These are phyloP conservation scores for Chelon auratus DNA, from an alignment of 2,797 vertebrate species.

Conservation along the genomic window DNA sequence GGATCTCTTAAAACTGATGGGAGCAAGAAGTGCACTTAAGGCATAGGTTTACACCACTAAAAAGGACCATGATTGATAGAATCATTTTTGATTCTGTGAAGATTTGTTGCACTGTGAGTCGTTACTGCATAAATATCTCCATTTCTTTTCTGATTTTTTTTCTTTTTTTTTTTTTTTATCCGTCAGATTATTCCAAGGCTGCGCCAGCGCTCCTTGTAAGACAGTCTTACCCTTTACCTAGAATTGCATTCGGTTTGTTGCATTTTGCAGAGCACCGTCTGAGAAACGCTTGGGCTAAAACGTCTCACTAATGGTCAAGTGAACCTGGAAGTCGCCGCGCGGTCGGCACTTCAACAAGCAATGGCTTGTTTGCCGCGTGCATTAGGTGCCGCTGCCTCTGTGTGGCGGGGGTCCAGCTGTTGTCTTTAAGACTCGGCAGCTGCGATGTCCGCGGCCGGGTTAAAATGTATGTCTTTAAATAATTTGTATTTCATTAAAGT, in stretches of 20 bases:
- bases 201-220: neutral
- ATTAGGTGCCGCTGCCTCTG: neutral
- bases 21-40: conserved; percentile 33
- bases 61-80: neutral
- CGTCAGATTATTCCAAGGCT: neutral
- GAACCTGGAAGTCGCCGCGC: conserved; percentile 14
- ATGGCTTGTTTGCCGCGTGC: conserved; percentile 8
- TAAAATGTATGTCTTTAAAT: conserved; percentile 70
- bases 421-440: conserved; percentile 45
- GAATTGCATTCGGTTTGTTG: conserved; percentile 20
- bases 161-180: neutral
- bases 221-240: neutral
- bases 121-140: conserved; percentile 4
- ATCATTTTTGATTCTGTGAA: conserved; percentile 1
- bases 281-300: conserved; percentile 21
- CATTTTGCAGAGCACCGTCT: conserved; percentile 7
- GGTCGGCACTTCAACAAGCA: conserved; percentile 4
- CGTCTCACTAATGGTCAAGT: conserved; percentile 3
- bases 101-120: neutral
- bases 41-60: conserved; percentile 33
- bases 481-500: conserved; percentile 78
- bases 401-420: conserved; percentile 50
- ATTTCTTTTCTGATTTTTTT: neutral
- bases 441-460: conserved; percentile 20
- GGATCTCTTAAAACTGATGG: conserved; percentile 40